phyloP scores from a whole-genome alignment of 2,113 vertebrate species.

The Shinisaurus crocodilurus region DNA sequence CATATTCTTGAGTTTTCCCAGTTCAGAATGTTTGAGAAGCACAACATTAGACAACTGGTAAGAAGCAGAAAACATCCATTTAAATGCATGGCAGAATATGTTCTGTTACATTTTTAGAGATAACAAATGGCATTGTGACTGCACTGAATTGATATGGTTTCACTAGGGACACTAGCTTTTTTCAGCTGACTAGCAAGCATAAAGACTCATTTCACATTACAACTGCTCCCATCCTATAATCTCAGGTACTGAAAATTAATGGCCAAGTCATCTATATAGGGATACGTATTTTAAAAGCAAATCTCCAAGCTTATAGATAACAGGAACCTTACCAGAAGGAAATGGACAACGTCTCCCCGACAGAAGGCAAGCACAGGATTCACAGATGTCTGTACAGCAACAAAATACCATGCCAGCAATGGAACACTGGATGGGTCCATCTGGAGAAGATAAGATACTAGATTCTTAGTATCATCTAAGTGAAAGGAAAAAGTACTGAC shows the following conservation, averaged over 20 bases:
- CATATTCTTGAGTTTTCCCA: not conserved
- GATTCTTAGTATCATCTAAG: not conserved
- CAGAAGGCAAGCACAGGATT: slow-evolving; percentile 96
- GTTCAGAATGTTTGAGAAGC: not conserved
- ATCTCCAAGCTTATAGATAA: not conserved
- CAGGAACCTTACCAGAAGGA: slow-evolving; percentile 85
- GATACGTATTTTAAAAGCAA: slow-evolving; percentile 8
- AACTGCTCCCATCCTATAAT: not conserved
- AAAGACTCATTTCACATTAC: not conserved
- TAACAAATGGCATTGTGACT: not conserved
- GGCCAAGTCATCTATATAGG: not conserved
- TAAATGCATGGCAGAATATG: not conserved
- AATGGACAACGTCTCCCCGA: slow-evolving; percentile 93
- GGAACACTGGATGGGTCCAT: slow-evolving; percentile 95
- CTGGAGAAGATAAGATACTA: slow-evolving; percentile 69
- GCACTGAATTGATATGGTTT: not conserved
- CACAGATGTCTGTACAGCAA: slow-evolving; percentile 86
- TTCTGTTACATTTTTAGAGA: not conserved
- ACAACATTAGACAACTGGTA: not conserved
- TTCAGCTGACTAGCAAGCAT: not conserved
- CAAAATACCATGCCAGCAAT: slow-evolving; percentile 95
- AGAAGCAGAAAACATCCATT: not conserved
- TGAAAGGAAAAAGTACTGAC: not conserved
- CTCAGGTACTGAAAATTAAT: not conserved
- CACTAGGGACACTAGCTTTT: not conserved